Conservation (phyloP, 2,797 vertebrate species). For the Neosalanx taihuensis region DNA sequence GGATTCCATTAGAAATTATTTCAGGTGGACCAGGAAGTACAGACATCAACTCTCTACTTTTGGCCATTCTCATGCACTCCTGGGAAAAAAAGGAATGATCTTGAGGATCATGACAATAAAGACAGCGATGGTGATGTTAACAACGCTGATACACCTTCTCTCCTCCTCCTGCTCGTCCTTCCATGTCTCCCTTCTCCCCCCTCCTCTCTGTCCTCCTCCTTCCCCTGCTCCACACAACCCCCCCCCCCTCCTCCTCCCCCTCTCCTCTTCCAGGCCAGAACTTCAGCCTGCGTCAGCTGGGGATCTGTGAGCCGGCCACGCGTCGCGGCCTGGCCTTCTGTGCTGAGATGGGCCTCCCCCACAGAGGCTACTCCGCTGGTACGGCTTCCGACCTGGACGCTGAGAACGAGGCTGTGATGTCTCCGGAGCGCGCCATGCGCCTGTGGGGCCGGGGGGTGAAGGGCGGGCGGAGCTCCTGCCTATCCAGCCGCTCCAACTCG, state of each 20-base stretch:
- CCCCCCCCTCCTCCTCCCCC: constrained; percentile 20
- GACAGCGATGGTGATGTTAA: too few relatives aligned
- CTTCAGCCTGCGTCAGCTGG: constrained; percentile 96
- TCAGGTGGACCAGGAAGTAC: too few relatives aligned
- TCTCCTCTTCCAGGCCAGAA: constrained; percentile 82
- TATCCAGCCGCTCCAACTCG: constrained; percentile 98
- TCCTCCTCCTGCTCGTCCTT: neutral
- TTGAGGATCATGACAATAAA: too few relatives aligned
- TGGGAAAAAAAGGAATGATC: too few relatives aligned
- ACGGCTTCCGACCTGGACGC: constrained; percentile 85
- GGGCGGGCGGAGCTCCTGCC: constrained; percentile 90
- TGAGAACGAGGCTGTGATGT: constrained; percentile 92
- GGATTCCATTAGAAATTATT: too few relatives aligned
- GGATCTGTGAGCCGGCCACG: constrained; percentile 93
- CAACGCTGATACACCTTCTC: too few relatives aligned
- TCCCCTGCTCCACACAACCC: constrained; percentile 39
- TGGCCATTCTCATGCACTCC: too few relatives aligned
- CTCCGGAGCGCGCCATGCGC: constrained; percentile 94
- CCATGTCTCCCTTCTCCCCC: neutral
- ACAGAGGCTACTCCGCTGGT: constrained; percentile 91
- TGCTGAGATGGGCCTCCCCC: constrained; percentile 94
- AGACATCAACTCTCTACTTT: too few relatives aligned
- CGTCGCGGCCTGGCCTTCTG: constrained; percentile 93
- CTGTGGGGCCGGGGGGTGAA: constrained; percentile 93
- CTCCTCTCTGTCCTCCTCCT: constrained; percentile 48